phyloP scores from a whole-genome alignment of 2,113 vertebrate species.

The Semnornis frantzii region DNA sequence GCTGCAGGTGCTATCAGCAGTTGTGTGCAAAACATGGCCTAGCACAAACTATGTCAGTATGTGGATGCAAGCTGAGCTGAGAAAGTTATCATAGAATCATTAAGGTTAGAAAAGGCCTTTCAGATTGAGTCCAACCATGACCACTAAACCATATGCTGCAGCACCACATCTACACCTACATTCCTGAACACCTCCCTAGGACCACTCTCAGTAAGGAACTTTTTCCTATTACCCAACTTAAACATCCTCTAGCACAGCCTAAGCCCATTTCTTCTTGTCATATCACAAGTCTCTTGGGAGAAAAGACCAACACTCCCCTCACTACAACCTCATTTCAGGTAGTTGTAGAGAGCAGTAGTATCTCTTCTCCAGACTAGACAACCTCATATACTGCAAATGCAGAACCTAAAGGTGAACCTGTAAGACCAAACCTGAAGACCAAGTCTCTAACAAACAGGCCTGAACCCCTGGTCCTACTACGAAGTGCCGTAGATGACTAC shows the following conservation, averaged over 20 bases:
- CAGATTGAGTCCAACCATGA: too few relatives aligned
- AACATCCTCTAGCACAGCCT: too few relatives aligned
- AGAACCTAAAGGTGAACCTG: background rate
- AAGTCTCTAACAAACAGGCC: background rate
- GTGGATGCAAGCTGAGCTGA: accelerated
- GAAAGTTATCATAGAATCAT: background rate
- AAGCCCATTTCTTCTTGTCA: background rate
- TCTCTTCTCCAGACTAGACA: too few relatives aligned
- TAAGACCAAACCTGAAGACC: background rate
- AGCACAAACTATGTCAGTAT: background rate
- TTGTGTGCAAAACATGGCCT: accelerated
- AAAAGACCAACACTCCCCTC: background rate
- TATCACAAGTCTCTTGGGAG: background rate
- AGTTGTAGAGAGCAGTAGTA: background rate
- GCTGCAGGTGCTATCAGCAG: background rate
- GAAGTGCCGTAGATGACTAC: background rate
- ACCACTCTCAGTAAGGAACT: too few relatives aligned
- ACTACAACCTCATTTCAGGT: background rate
- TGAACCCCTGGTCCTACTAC: background rate
- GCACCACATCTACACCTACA: too few relatives aligned
- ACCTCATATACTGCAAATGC: accelerated
- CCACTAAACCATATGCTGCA: too few relatives aligned
- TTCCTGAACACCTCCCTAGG: too few relatives aligned
- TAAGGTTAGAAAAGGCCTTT: too few relatives aligned
- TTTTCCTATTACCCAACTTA: too few relatives aligned